Evolutionary conservation across 2,797 vertebrate genomes (phyloP).

Genomic region (Cichlasoma orientale): DNA sequence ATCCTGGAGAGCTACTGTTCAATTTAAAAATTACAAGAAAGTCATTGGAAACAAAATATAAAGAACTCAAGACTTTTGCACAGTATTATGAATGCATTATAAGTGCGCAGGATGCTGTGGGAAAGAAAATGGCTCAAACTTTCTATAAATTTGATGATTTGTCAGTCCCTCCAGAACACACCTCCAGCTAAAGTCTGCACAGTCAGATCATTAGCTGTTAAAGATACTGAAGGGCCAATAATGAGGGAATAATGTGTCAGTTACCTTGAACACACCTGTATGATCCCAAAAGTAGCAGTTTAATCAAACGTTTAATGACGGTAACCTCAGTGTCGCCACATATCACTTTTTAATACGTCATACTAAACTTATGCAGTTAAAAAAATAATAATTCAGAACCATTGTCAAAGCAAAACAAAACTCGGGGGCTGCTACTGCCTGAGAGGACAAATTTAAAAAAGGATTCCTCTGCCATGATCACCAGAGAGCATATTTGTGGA

Average conservation of each 20-base stretch:
- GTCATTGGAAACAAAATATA: too few species aligned
- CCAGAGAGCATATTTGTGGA: background rate
- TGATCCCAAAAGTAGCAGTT: background rate
- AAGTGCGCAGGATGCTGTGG: background rate
- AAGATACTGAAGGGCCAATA: fast-evolving
- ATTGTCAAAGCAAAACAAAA: background rate
- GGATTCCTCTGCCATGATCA: background rate
- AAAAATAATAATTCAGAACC: constrained; percentile 2
- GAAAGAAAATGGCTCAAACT: background rate
- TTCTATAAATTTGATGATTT: background rate
- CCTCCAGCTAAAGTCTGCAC: background rate
- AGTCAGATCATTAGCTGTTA: background rate
- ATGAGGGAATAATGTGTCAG: fast-evolving
- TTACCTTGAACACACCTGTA: background rate
- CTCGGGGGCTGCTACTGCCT: background rate
- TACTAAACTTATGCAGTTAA: background rate
- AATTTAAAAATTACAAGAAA: too few species aligned
- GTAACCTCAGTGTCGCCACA: background rate
- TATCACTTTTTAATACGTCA: background rate
- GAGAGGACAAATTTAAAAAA: background rate
- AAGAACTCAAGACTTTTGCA: too few species aligned
- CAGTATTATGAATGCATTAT: too few species aligned
- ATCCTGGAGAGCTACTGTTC: too few species aligned
- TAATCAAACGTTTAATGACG: background rate
- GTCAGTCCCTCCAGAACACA: background rate